phyloP scores from a whole-genome alignment of 37 sponge, comb jelly and placozoan species.

The Halichondria panicea region DNA sequence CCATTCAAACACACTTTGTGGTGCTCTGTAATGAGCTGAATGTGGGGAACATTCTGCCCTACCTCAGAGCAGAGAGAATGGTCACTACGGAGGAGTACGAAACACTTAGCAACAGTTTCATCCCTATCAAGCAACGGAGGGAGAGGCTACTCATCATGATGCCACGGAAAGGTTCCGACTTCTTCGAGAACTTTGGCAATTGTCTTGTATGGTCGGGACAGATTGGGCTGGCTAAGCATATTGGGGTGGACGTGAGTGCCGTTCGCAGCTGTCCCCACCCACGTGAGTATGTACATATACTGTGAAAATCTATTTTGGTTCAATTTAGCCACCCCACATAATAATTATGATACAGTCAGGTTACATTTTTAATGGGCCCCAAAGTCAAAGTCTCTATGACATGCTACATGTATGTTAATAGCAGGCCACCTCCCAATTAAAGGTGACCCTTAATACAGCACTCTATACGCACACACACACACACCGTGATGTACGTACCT shows the following conservation, averaged over 20 bases:
- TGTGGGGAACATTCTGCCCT: slow-evolving; percentile 38
- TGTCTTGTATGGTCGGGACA: slow-evolving; percentile 66
- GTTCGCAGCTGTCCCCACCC: slow-evolving; percentile 12
- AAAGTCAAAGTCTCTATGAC: too few relatives aligned
- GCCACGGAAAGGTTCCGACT: slow-evolving; percentile 40
- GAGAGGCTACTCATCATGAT: slow-evolving; percentile 30
- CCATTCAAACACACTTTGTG: slow-evolving; percentile 40
- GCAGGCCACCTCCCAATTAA: too few relatives aligned
- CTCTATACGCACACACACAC: too few relatives aligned
- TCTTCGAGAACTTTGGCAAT: slow-evolving; percentile 43
- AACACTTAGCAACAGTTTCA: slow-evolving; percentile 1
- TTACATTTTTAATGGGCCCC: too few relatives aligned
- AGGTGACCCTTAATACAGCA: too few relatives aligned
- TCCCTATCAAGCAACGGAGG: not conserved
- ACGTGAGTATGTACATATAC: slow-evolving; percentile 1
- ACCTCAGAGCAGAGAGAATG: slow-evolving; percentile 43
- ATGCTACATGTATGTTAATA: too few relatives aligned
- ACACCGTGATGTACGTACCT: too few relatives aligned
- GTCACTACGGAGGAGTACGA: slow-evolving; percentile 49
- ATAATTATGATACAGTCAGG: not conserved
- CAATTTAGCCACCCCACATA: not conserved
- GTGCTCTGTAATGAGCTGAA: slow-evolving; percentile 32
- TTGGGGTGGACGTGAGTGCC: slow-evolving; percentile 25
- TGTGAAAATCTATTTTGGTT: not conserved
- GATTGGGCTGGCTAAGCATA: slow-evolving; percentile 32